Percentiles rank a stretch among this genome's conserved stretches.
Conservation (phyloP, 2,797 vertebrate species). For the Phataginus tetradactyla region DNA sequence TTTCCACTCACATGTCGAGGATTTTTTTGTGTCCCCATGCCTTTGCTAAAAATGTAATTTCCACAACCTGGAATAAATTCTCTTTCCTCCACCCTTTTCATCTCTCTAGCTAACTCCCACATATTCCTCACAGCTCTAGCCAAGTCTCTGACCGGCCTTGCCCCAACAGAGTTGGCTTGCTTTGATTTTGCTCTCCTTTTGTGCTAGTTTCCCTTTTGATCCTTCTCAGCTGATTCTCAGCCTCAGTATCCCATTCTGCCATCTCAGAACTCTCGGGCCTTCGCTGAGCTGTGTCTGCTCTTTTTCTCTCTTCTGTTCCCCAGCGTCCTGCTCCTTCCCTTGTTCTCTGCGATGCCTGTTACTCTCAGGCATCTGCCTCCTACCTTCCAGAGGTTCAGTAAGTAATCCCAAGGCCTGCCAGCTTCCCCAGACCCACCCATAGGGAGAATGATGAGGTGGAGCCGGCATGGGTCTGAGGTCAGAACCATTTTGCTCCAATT, state of each 20-base stretch:
- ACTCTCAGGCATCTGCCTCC: neutral
- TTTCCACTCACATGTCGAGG: neutral
- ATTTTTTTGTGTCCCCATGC: neutral
- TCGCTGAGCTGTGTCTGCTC: neutral
- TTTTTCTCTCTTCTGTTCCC: neutral
- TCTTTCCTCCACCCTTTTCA: neutral
- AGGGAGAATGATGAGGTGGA: neutral
- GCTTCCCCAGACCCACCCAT: neutral
- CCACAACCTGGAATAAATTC: neutral
- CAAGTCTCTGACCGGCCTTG: neutral
- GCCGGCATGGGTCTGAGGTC: neutral
- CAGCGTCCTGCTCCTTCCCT: neutral
- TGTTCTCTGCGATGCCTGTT: neutral
- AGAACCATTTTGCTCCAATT: neutral
- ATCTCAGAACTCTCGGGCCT: neutral
- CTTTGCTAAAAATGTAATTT: neutral
- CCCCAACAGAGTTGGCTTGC: neutral
- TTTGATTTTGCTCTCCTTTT: constrained; percentile 54
- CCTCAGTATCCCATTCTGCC: neutral
- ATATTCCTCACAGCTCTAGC: neutral
- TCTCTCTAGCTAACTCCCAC: neutral
- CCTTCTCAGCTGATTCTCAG: neutral
- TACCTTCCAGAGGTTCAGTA: neutral
- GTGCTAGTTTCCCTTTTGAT: constrained; percentile 31
- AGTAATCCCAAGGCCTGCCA: neutral